These are phyloP conservation scores for Aphodius sticticus DNA, from an alignment of 2,888 invertebrate genomes.

Conservation along the genomic window DNA sequence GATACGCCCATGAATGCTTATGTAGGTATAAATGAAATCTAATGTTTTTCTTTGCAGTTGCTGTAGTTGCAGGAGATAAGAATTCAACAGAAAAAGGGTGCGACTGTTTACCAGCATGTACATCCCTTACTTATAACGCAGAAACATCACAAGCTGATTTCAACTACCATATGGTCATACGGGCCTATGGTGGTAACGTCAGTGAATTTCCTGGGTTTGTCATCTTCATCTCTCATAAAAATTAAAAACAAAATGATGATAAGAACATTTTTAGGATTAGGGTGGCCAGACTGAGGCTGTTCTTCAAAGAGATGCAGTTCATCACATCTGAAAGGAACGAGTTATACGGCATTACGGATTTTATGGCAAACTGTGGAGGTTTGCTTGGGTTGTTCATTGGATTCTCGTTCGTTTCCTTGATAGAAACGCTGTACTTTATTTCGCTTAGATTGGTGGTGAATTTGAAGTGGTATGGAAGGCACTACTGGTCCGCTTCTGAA, in stretches of 20 bases:
- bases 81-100: constrained; percentile 53
- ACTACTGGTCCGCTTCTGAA: constrained; percentile 57
- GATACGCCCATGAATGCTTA: no score
- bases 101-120: constrained; percentile 71
- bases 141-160: constrained; percentile 77
- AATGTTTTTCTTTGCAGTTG: constrained; percentile 31
- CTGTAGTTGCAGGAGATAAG: constrained; percentile 32
- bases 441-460: constrained; percentile 63
- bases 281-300: constrained; percentile 70
- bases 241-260: neutral
- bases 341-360: constrained; percentile 65
- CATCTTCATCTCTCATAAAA: neutral
- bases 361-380: constrained; percentile 67
- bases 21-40: neutral
- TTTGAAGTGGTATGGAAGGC: constrained; percentile 59
- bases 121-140: constrained; percentile 74
- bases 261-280: constrained; percentile 59
- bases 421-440: constrained; percentile 69
- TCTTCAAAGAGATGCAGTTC: constrained; percentile 74
- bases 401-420: constrained; percentile 70
- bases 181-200: constrained; percentile 61
- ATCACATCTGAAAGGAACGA: constrained; percentile 66
- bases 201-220: constrained; percentile 58
- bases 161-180: constrained; percentile 68
- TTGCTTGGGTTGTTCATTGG: constrained; percentile 69